Conservation (phyloP, 1,140 invertebrate species). For the Apis florea region DNA sequence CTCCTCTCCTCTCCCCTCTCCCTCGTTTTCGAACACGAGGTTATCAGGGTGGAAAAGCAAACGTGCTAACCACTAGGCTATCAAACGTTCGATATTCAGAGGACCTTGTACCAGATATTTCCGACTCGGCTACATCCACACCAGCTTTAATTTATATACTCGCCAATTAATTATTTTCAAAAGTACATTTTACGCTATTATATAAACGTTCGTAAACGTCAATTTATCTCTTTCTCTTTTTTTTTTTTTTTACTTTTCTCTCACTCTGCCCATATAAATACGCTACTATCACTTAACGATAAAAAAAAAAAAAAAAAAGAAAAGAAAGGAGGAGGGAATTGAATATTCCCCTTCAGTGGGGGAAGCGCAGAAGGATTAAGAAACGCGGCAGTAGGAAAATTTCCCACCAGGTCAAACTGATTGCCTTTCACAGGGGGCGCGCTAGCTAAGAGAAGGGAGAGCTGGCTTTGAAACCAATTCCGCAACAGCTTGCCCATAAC, state of each 20-base stretch:
- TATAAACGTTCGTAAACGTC: too few species aligned
- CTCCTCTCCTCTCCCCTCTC: too few species aligned
- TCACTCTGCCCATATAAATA: too few species aligned
- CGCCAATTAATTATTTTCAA: background rate
- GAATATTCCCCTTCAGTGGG: too few species aligned
- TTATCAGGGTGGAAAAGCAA: background rate
- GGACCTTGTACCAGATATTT: background rate
- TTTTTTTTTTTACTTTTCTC: too few species aligned
- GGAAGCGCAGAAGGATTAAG: background rate
- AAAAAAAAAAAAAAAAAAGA: too few species aligned
- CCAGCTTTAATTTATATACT: background rate
- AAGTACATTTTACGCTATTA: too few species aligned
- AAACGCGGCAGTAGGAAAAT: constrained; percentile 31
- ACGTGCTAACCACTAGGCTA: background rate
- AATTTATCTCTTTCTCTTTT: too few species aligned
- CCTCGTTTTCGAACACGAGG: background rate
- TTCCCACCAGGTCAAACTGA: constrained; percentile 31
- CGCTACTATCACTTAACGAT: too few species aligned
- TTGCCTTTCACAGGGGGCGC: constrained; percentile 41
- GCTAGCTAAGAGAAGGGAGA: constrained; percentile 17
- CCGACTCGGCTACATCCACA: background rate
- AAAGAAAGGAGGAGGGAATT: too few species aligned
- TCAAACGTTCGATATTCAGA: background rate
- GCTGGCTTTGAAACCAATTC: constrained; percentile 54
- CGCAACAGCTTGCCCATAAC: constrained; percentile 65